Base-by-base conservation (phyloP, 2,888 invertebrate genomes). In the Harpagoxenus sublaevis region DNA sequence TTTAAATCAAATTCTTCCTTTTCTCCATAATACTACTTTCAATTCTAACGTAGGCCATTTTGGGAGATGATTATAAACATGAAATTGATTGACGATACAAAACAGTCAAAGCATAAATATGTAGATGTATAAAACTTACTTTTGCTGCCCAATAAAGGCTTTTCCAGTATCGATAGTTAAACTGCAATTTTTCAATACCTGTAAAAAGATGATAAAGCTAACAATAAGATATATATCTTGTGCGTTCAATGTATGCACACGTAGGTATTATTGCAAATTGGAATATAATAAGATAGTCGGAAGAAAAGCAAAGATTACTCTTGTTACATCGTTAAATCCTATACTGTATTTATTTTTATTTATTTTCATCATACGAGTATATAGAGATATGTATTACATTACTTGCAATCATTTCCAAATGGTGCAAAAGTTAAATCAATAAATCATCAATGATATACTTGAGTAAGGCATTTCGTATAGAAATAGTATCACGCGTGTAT, bases 151-250 rank as follows among this genome's bases (percentile, higher is more conserved):
- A 94, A 98, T 97, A 96, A 98, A 99, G 91, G 97, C 97, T 96
- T 99, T 99, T 88, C 99, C 99, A 86, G 98, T 96, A 92, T 99
- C 99, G 89, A 99, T 97, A 97, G 99, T 99, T 90, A 97, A 96
- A 93, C 97, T 97, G 95, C 99, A 98, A 92, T 98, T 96, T 95
- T 99, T 99, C 83, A 99, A 96, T 66, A 97, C 95, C 96, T 97
- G 92, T 57, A 94, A 95, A 86, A 86, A 84, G 66, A 71, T 6
- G 23, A 84, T 53, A 60, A 23, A 57, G 18, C 28, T 2, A 9
- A 35, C 35, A 6, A 35, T 6, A 35, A 35, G 5, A 5, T 23
- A 23, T 23, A 23, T 23, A 23, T 23, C 23, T 23, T 23, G 23
- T 23, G 5, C 35, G 35, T 42, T 42, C 9, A 62, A 66, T 1